Conservation (phyloP, 2,113 vertebrate species). For the Falco punctatus region DNA sequence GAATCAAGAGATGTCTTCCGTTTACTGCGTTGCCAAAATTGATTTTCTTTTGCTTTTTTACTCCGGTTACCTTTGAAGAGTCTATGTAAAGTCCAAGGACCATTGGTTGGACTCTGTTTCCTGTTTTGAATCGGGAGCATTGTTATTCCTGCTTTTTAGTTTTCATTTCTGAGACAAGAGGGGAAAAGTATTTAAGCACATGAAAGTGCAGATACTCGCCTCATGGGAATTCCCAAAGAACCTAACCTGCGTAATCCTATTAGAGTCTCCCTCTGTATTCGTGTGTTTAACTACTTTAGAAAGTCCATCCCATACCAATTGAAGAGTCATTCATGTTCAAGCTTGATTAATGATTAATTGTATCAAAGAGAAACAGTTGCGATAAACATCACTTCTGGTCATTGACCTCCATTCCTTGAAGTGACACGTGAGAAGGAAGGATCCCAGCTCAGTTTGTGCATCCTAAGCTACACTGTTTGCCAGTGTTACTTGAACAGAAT, state of each 20-base stretch:
- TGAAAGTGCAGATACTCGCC: not conserved
- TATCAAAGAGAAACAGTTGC: not conserved
- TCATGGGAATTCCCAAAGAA: not conserved
- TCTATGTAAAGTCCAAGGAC: not conserved
- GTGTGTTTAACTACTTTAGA: not conserved
- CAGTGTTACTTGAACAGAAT: not conserved
- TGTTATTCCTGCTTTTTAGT: not conserved
- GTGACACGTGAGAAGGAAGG: not conserved
- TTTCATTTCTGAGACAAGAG: not conserved
- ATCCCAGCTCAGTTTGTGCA: not conserved
- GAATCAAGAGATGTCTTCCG: not conserved
- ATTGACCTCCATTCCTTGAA: not conserved
- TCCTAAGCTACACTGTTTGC: not conserved
- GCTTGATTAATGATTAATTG: not conserved
- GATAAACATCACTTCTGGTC: not conserved
- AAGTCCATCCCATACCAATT: not conserved
- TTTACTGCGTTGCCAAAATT: not conserved
- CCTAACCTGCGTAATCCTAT: not conserved
- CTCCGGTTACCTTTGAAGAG: not conserved
- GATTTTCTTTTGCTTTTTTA: not conserved
- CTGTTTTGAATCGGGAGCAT: not conserved
- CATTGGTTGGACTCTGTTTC: not conserved
- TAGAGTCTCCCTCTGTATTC: not conserved
- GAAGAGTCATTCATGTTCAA: not conserved
- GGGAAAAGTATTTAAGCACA: not conserved